Percentiles rank a stretch among this genome's conserved stretches.
Evolutionary conservation across 2,888 invertebrate genomes (phyloP).

Genomic region (Heliconius aoede): DNA sequence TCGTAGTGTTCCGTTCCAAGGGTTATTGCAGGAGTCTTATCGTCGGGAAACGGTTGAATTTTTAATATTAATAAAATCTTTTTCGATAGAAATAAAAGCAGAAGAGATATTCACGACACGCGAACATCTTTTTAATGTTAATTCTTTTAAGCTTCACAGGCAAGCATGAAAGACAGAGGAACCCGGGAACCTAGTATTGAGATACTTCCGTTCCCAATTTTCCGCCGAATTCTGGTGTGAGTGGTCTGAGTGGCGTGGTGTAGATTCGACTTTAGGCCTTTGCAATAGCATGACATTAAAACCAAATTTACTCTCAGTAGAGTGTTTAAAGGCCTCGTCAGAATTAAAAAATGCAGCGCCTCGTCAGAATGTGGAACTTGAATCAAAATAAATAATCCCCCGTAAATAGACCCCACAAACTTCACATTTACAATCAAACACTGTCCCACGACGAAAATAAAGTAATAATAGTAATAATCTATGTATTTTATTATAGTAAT

Average conservation of each 20-base stretch:
- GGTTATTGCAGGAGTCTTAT: slow-evolving; percentile 49
- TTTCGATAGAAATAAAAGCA: slow-evolving; percentile 22
- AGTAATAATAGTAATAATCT: background rate
- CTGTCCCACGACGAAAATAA: background rate
- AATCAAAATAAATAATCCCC: background rate
- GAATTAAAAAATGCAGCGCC: background rate
- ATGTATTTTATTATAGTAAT: background rate
- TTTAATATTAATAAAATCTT: slow-evolving; percentile 53
- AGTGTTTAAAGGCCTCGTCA: no score
- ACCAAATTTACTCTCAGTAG: no score
- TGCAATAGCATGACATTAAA: no score
- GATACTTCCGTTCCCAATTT: no score
- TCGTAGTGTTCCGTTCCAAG: slow-evolving; percentile 50
- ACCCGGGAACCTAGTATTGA: no score
- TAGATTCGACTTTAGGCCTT: no score
- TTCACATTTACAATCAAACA: background rate
- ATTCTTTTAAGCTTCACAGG: no score
- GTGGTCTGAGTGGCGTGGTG: no score
- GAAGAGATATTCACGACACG: slow-evolving; percentile 27
- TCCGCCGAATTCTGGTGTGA: no score
- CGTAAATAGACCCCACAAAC: background rate
- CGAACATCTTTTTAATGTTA: background rate
- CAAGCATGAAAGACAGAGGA: no score
- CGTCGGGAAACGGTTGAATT: slow-evolving; percentile 46
- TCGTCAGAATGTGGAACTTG: background rate